A percentile compares a stretch with the other conserved stretches of the same genome.
These are phyloP conservation scores for Cynocephalus volans DNA, from an alignment of 2,113 vertebrate species.

Conservation along the genomic window DNA sequence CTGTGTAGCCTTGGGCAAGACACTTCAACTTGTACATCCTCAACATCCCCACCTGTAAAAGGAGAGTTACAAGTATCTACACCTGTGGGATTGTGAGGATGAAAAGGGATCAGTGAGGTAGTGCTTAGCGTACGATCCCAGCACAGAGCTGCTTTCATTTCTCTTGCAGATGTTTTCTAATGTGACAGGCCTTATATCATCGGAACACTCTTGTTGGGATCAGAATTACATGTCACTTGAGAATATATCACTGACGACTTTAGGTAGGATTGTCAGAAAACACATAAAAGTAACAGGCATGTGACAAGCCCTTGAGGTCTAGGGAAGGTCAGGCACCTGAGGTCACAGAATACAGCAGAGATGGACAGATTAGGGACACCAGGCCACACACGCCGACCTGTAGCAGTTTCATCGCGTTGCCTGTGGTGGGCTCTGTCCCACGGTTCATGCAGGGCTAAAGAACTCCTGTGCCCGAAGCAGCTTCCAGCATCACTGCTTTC, in stretches of 20 bases:
- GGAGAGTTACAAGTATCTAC: background rate
- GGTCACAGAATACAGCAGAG: background rate
- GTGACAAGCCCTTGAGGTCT: background rate
- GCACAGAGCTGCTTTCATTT: background rate
- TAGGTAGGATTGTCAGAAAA: background rate
- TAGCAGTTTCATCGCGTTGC: background rate
- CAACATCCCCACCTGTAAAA: background rate
- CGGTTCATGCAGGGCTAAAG: background rate
- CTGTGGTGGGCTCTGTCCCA: background rate
- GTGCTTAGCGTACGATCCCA: too few species aligned
- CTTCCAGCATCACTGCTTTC: background rate
- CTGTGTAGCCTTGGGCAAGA: background rate
- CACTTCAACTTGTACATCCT: background rate
- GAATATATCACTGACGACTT: background rate
- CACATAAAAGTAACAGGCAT: too few species aligned
- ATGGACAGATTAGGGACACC: background rate
- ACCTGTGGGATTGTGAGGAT: too few species aligned
- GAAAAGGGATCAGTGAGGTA: background rate
- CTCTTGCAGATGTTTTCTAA: background rate
- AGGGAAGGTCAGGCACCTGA: background rate
- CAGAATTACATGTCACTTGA: too few species aligned
- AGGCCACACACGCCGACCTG: background rate
- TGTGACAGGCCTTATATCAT: background rate
- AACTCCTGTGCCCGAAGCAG: background rate
- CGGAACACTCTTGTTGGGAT: background rate